These are phyloP conservation scores for Crypturellus undulatus DNA, from an alignment of 2,113 vertebrate genomes.

Conservation along the genomic window DNA sequence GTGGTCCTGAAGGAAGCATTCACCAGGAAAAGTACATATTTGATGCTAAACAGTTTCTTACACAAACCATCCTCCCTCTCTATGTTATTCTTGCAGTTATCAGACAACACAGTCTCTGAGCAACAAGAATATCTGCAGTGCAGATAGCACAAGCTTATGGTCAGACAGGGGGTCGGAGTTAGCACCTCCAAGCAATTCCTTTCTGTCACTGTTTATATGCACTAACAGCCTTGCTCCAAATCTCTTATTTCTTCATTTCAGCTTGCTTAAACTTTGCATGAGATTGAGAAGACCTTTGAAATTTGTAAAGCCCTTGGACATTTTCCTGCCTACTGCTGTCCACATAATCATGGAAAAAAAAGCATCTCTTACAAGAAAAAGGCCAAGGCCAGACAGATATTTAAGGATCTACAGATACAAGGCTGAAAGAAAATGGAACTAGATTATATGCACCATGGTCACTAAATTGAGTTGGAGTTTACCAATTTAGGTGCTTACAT, in stretches of 20 bases:
- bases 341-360: not conserved
- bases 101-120: rapidly evolving
- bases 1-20: not conserved
- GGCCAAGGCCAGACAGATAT: not conserved
- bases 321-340: not conserved
- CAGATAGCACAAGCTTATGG: not conserved
- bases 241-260: not conserved
- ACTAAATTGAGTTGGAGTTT: not conserved
- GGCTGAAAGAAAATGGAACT: not conserved
- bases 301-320: not conserved
- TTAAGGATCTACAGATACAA: not conserved
- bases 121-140: not conserved
- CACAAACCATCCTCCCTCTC: not conserved
- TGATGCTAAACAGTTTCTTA: not conserved
- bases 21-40: not conserved
- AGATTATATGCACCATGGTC: not conserved
- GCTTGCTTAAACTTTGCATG: not conserved
- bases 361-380: not conserved
- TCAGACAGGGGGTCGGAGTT: not conserved
- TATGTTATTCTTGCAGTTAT: not conserved
- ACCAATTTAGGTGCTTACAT: not conserved
- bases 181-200: not conserved
- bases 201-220: not conserved
- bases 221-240: not conserved
- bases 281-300: not conserved